Base-by-base conservation (phyloP, 2,113 vertebrate genomes). In the Garra rufa region DNA sequence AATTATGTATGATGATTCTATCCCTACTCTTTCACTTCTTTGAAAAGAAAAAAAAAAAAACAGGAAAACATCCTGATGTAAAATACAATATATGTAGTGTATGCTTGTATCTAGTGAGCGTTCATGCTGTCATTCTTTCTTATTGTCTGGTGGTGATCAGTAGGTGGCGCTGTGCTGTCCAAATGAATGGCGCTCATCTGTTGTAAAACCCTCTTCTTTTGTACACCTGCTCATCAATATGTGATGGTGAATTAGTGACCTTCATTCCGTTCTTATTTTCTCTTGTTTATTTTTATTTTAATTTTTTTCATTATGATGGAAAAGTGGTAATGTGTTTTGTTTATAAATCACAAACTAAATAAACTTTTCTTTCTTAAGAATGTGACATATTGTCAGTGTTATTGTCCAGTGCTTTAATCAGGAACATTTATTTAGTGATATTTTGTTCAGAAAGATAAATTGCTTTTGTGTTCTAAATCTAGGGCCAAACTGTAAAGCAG, bases 331-430 rank as follows among this genome's bases (percentile, higher is more conserved):
- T 92, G 93, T 95, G 93, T 94, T 95, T 93, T 93, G 92, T 95
- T 95, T 94, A 93, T 93, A 93, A 95, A 93, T 95, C 93, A 95
- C 93, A 77, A 86, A 89, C 87, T 81, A 92, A 91, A 95, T 94
- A 95, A 95, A 95, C 89, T 91, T 94, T 94, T 92, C 92, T 95
- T 95, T 94, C 92, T 91, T 94, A 94, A 94, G 91, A 93, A 92
- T 88, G 84, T 85, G 82, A 81, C 2, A 84, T 61, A 28, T 78
- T 38, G 78, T 86, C 88, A 75, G 57, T 74, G 88, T 55, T 55
- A 55, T 19, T 73, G 73, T 82, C 44, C 19, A 21, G 9, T 21
- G 19, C 48, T 82, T 28, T 63, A 34, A 48, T 80, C 2, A 7
- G 24, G 30, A 17, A 46, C 14, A 17, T 28, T 11, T 59, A 17